phyloP scores from a whole-genome alignment of 1,140 invertebrate species.

The Drosophila asahinai region DNA sequence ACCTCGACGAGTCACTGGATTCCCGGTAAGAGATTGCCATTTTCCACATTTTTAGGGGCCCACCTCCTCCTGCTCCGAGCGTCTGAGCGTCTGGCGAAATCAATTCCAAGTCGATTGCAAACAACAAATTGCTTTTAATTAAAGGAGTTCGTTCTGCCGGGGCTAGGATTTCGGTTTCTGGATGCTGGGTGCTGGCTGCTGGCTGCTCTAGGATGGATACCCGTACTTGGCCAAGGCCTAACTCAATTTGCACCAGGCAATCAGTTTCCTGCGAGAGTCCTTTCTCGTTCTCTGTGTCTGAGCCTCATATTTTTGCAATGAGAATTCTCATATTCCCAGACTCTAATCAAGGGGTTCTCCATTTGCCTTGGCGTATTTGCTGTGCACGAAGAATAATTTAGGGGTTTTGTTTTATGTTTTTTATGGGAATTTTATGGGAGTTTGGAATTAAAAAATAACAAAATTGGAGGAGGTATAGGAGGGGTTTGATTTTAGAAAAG shows the following conservation, averaged over 20 bases:
- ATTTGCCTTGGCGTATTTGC: conserved; percentile 18
- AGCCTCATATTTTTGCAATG: conserved; percentile 37
- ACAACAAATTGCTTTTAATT: conserved; percentile 81
- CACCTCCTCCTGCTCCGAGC: background rate
- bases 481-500: background rate
- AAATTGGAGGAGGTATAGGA: no score
- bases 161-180: conserved; percentile 21
- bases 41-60: conserved; percentile 5
- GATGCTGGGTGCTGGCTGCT: background rate
- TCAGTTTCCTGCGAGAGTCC: conserved; percentile 17
- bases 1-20: conserved; percentile 89
- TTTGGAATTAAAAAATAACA: no score
- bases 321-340: conserved; percentile 33
- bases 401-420: background rate
- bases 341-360: conserved; percentile 37
- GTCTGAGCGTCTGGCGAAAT: conserved; percentile 59
- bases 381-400: background rate
- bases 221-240: conserved; percentile 22
- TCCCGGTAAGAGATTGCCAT: conserved; percentile 85
- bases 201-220: conserved; percentile 8
- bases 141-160: conserved; percentile 70
- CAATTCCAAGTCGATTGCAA: conserved; percentile 79
- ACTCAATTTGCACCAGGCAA: conserved; percentile 58
- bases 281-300: conserved; percentile 7
- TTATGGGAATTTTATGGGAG: background rate